These are phyloP conservation scores for Stenolophus ochropezus DNA, from an alignment of 2,888 invertebrate genomes.

Conservation along the genomic window DNA sequence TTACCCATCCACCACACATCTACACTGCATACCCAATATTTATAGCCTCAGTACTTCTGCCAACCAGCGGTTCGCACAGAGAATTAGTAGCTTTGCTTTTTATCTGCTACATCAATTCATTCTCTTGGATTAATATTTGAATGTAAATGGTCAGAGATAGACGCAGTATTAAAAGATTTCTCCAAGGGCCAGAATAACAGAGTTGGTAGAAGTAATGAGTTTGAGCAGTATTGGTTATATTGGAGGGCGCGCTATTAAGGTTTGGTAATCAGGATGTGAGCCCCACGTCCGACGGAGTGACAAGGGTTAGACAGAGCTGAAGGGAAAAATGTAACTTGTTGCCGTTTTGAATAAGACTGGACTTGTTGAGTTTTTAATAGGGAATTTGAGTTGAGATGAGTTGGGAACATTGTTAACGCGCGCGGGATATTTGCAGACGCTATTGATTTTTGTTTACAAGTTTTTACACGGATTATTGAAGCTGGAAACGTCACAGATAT, in stretches of 20 bases:
- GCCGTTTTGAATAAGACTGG: slow-evolving; percentile 6
- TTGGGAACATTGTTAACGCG: background rate
- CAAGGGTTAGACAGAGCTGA: slow-evolving; percentile 20
- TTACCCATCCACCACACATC: background rate
- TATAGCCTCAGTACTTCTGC: no score
- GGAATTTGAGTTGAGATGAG: slow-evolving; percentile 11
- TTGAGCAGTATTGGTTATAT: no score
- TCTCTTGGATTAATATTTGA: no score
- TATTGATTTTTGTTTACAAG: background rate
- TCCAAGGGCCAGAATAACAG: no score
- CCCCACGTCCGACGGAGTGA: background rate
- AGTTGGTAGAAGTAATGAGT: no score
- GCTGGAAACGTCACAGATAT: background rate
- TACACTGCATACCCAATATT: no score
- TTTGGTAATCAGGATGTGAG: background rate
- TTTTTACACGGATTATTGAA: background rate
- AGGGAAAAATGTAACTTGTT: background rate
- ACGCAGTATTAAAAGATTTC: no score
- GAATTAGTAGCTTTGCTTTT: no score
- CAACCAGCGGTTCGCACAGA: no score
- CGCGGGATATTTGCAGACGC: background rate
- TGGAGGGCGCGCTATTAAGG: no score
- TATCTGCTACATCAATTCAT: no score
- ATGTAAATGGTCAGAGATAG: no score
- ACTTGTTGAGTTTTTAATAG: slow-evolving; percentile 35